Evolutionary conservation across 2,113 vertebrate species (phyloP).

Genomic region (Asarcornis scutulata): DNA sequence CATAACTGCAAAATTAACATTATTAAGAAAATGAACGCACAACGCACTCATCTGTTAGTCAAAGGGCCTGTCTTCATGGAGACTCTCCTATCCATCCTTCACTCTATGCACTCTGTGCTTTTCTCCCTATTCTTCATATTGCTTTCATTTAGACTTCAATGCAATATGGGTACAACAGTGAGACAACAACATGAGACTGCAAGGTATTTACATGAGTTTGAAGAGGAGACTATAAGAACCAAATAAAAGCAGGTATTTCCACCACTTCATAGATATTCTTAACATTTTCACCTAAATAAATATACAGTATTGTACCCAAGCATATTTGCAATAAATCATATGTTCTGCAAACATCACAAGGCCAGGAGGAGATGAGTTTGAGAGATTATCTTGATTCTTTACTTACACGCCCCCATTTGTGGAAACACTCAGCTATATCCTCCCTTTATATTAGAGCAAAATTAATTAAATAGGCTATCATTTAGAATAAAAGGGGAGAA

Average conservation of each 20-base stretch:
- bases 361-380: conserved; percentile 14
- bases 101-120: accelerated
- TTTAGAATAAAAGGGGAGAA: conserved; percentile 42
- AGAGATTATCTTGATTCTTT: conserved; percentile 8
- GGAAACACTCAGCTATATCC: conserved; percentile 19
- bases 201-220: background rate
- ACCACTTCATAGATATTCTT: background rate
- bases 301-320: background rate
- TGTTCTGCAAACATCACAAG: background rate
- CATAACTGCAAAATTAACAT: background rate
- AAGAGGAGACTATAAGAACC: background rate
- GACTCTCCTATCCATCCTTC: background rate
- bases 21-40: background rate
- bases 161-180: background rate
- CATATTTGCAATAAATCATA: background rate
- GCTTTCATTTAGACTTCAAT: background rate
- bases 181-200: background rate
- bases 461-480: conserved; percentile 47
- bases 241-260: background rate
- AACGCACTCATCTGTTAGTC: accelerated
- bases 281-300: background rate
- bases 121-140: background rate
- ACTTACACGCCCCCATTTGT: background rate
- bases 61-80: background rate
- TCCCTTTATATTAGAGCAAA: conserved; percentile 46